Evolutionary conservation across 2,797 vertebrate species (phyloP), one percentile per base, ranked within the genome.

Genomic region (Melanitta fusca): DNA sequence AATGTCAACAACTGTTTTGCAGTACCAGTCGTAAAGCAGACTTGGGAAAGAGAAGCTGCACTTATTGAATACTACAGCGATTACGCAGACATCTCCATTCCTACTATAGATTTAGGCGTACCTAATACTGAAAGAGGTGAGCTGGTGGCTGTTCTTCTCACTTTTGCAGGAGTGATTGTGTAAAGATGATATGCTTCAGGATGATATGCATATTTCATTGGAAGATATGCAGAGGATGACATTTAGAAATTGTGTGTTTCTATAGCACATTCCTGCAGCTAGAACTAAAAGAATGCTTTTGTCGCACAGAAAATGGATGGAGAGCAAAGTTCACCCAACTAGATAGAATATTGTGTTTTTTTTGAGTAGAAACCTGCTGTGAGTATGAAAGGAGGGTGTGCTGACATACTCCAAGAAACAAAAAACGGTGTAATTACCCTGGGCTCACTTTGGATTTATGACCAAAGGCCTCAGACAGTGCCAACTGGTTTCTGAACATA

Each of bases 21-120:
- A 99, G 99, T 99, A 95, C 99, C 99, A 60, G 98, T 99, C 77
- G 99, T 99, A 95, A 99, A 99, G 98, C 98, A 98, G 97, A 99
- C 99, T 1, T 99, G 99, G 99, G 99, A 99, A 83, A 97, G 97
- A 83, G 98, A 99, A 84, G 98, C 99, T 36, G 96, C 97, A 30
- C 97, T 98, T 88, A 97, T 99, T 61, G 99, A 99, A 93, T 99
- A 99, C 97, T 99, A 99, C 97, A 99, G 99, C 75, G 99, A 99
- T 97, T 96, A 98, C 4, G 97, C 97, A n/a, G 99, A 99, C 90
- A 92, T 93, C 43, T 97, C 98, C 54, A 99, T 99, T 96, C 99
- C 99, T 36, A 99, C 99, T 43, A 86, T 99, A 91, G 96, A 99
- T 94, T 97, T 99, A 96, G 99, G 99, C 10, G 39, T 99, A 45